A percentile compares a stretch with the other conserved stretches of the same genome.
Evolutionary conservation across 2,797 vertebrate species (phyloP).

Genomic region (Acipenser ruthenus): DNA sequence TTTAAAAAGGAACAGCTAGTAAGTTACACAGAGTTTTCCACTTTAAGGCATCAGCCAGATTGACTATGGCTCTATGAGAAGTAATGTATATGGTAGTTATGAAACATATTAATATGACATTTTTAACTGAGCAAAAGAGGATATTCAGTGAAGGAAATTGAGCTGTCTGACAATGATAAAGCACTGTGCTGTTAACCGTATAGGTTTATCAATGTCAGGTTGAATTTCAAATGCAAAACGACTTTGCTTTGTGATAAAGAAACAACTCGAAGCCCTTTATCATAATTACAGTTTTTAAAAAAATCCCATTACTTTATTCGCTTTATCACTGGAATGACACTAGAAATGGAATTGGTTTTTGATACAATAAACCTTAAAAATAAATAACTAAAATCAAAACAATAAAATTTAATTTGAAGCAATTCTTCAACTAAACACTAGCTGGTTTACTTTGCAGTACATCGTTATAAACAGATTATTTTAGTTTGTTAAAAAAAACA

Average conservation of each 20-base stretch:
- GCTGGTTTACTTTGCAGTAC: no score
- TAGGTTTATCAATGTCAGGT: constrained; percentile 65
- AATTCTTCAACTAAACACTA: background rate
- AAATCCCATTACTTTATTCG: constrained; percentile 62
- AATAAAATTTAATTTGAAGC: constrained; percentile 5
- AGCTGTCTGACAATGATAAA: constrained; percentile 63
- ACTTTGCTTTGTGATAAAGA: constrained; percentile 62
- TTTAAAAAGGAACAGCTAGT: background rate
- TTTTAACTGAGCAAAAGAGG: constrained; percentile 27
- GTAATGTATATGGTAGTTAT: constrained; percentile 29
- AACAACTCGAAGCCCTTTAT: constrained; percentile 71
- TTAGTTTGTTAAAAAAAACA: no score
- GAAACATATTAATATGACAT: constrained; percentile 38
- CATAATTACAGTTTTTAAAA: constrained; percentile 68
- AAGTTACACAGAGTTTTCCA: background rate
- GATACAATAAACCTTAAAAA: constrained; percentile 31
- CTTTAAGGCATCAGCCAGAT: background rate
- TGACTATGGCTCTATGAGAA: constrained; percentile 1
- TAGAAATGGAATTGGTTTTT: constrained; percentile 48
- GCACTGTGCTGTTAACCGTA: constrained; percentile 46
- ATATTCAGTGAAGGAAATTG: constrained; percentile 19
- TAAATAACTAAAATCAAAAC: constrained; percentile 13
- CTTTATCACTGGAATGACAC: constrained; percentile 55
- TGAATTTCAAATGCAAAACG: constrained; percentile 60
- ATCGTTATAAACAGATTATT: no score